These are phyloP conservation scores for Heteromurus nitidus DNA, from an alignment of 2,888 invertebrate species.

Conservation along the genomic window DNA sequence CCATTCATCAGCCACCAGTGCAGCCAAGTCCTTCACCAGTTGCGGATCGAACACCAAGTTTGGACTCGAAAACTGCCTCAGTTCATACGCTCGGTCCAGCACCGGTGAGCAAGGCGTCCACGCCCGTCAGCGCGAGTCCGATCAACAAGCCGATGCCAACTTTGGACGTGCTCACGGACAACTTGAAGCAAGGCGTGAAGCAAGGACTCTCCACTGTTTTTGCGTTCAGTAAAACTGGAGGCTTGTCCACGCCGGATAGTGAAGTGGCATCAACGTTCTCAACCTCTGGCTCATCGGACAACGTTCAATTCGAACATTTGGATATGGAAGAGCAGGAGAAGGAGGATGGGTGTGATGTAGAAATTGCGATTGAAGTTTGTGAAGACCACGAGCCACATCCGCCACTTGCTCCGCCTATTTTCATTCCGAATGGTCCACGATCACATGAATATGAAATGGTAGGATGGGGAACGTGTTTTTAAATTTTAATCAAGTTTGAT, in stretches of 20 bases:
- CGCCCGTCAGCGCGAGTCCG: slow-evolving; percentile 55
- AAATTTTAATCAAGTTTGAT: not conserved
- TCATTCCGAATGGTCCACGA: slow-evolving; percentile 42
- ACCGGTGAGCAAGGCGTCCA: not conserved
- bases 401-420: slow-evolving; percentile 4
- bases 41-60: slow-evolving; percentile 14
- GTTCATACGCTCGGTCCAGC: slow-evolving; percentile 14
- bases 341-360: slow-evolving; percentile 50
- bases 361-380: slow-evolving; percentile 69
- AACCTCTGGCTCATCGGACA: slow-evolving; percentile 71
- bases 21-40: not conserved
- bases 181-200: slow-evolving; percentile 68
- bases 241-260: slow-evolving; percentile 72
- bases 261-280: slow-evolving; percentile 73
- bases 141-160: slow-evolving; percentile 57
- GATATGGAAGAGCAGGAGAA: slow-evolving; percentile 57
- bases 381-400: slow-evolving; percentile 48
- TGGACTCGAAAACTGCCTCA: slow-evolving; percentile 18
- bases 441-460: slow-evolving; percentile 54
- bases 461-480: not conserved
- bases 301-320: slow-evolving; percentile 71
- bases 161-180: slow-evolving; percentile 66
- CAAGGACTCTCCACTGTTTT: slow-evolving; percentile 70
- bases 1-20: not conserved
- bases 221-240: slow-evolving; percentile 72